A percentile compares a stretch with the other conserved stretches of the same genome.
phyloP scores from a whole-genome alignment of 1,140 invertebrate species.

The Melanaphis sacchari region DNA sequence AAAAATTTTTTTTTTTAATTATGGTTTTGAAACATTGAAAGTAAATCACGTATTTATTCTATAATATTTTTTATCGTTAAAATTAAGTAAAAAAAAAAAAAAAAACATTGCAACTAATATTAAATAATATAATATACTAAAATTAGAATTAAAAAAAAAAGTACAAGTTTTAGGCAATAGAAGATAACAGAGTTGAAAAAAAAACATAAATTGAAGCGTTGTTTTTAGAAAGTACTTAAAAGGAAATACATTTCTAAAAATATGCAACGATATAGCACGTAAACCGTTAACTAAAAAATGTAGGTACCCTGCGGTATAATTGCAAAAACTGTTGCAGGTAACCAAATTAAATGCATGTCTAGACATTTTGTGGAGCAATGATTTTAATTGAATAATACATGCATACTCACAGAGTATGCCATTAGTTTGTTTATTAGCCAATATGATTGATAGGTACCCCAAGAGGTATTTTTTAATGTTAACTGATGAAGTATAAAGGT shows the following conservation, averaged over 20 bases:
- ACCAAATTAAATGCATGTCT: not conserved
- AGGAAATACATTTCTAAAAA: not conserved
- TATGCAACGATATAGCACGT: not conserved
- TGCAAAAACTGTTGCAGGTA: not conserved
- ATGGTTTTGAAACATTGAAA: too few relatives aligned
- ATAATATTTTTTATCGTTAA: not conserved
- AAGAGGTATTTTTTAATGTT: not conserved
- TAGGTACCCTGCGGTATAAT: not conserved
- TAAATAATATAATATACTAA: not conserved
- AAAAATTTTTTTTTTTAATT: too few relatives aligned
- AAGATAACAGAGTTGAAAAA: not conserved
- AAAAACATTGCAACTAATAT: not conserved
- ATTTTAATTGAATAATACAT: conserved; percentile 3
- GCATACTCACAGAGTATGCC: not conserved
- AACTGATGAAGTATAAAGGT: not conserved
- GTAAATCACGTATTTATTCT: too few relatives aligned
- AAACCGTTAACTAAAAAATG: not conserved
- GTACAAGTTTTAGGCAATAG: not conserved
- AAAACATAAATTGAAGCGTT: not conserved
- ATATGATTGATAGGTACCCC: not conserved
- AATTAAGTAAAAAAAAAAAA: not conserved
- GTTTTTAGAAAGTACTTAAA: not conserved
- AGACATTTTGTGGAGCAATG: not conserved
- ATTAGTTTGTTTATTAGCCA: not conserved
- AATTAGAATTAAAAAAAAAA: not conserved